A percentile compares a stretch with the other conserved stretches of the same genome.
Evolutionary conservation across 2,113 vertebrate genomes (phyloP).

Genomic region (Dendrocopos noguchii): DNA sequence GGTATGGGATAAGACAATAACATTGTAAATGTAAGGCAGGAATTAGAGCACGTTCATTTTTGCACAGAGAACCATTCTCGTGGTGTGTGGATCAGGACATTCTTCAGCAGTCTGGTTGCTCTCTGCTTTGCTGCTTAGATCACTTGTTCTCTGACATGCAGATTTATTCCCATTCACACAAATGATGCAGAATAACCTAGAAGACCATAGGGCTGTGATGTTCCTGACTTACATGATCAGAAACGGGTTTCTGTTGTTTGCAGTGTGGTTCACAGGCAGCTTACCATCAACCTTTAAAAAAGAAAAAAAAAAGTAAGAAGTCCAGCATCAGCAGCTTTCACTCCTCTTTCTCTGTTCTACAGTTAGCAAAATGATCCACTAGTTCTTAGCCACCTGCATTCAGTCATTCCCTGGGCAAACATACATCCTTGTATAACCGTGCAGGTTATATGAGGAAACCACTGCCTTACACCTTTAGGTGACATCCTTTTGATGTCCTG

Average conservation of each 20-base stretch:
- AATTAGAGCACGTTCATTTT: not conserved
- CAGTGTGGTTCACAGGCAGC: not conserved
- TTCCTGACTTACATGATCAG: not conserved
- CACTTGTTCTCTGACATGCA: not conserved
- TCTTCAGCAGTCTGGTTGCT: not conserved
- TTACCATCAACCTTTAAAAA: not conserved
- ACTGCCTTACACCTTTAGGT: not conserved
- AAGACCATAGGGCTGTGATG: not conserved
- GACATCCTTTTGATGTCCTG: not conserved
- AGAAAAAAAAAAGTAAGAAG: not conserved
- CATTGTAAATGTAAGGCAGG: not conserved
- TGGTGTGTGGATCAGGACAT: not conserved
- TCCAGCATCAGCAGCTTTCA: not conserved
- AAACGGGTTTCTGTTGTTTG: not conserved
- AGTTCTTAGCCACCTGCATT: not conserved
- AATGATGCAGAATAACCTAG: not conserved
- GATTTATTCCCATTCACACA: not conserved
- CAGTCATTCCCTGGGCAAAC: not conserved
- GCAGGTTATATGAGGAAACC: not conserved
- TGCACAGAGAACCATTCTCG: not conserved
- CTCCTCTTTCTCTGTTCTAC: not conserved
- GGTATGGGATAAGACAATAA: not conserved
- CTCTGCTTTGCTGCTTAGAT: not conserved
- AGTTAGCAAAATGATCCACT: not conserved
- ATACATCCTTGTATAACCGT: accelerated